phyloP scores from a whole-genome alignment of 2,888 invertebrate genomes.

The Camponotus fellah region DNA sequence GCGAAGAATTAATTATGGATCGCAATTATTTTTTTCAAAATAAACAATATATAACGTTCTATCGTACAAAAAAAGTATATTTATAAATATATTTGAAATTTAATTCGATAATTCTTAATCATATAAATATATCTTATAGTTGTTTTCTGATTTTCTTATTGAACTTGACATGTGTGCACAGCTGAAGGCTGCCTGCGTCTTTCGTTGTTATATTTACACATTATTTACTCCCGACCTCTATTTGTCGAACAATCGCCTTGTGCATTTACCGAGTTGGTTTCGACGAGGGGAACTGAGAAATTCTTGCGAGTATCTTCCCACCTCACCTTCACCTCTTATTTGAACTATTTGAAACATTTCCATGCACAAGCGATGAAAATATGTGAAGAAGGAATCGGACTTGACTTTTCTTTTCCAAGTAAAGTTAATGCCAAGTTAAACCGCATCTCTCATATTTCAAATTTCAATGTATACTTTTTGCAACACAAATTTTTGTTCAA shows the following conservation, averaged over 20 bases:
- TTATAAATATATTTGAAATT: too few species aligned
- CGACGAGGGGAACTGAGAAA: conserved; percentile 36
- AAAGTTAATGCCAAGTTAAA: conserved; percentile 5
- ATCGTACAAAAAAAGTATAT: neutral
- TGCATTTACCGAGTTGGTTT: conserved; percentile 62
- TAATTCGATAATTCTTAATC: neutral
- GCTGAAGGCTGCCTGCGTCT: neutral
- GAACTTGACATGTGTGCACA: neutral
- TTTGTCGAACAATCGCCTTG: conserved; percentile 71
- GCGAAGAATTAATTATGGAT: neutral
- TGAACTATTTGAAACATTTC: neutral
- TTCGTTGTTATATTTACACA: conserved; percentile 58
- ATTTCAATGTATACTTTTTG: neutral
- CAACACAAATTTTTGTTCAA: neutral
- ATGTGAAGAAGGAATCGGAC: neutral
- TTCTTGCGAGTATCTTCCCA: conserved; percentile 45
- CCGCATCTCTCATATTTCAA: neutral
- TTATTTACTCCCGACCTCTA: conserved; percentile 73
- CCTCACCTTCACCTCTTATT: conserved; percentile 4
- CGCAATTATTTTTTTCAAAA: neutral
- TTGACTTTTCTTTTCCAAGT: neutral
- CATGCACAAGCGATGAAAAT: conserved; percentile 1
- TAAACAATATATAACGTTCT: neutral
- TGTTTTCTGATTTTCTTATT: neutral
- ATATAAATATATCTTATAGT: neutral